Evolutionary conservation across 2,797 vertebrate genomes (phyloP).

Genomic region (Falco rusticolus): DNA sequence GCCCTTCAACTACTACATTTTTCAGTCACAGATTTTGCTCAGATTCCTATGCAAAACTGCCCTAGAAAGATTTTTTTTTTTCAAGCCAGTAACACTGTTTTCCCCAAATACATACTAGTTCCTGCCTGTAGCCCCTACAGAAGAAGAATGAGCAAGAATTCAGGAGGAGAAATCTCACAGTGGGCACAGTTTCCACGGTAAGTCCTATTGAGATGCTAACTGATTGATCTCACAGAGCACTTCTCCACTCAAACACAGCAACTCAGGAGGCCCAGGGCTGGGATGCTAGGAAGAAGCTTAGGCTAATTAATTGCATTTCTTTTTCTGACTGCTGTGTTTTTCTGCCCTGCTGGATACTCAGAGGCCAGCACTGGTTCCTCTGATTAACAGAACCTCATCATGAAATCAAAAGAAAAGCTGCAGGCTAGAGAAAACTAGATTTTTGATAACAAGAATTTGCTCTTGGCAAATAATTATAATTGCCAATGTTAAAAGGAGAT

Average conservation of each 20-base stretch:
- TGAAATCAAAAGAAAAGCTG: slow-evolving; percentile 56
- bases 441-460: slow-evolving; percentile 44
- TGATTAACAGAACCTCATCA: slow-evolving; percentile 41
- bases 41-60: not conserved
- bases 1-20: not conserved
- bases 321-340: slow-evolving; percentile 34
- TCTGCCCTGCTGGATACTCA: slow-evolving; percentile 39
- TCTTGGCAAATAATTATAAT: slow-evolving; percentile 44
- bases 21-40: not conserved
- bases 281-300: slow-evolving; percentile 25
- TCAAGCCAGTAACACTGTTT: not conserved
- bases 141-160: not conserved
- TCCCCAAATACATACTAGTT: not conserved
- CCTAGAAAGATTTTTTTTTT: not conserved
- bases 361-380: slow-evolving; percentile 5
- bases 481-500: slow-evolving; percentile 47
- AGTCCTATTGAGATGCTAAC: not conserved
- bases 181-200: not conserved
- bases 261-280: not conserved
- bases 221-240: not conserved
- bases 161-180: not conserved
- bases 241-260: not conserved
- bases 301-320: slow-evolving; percentile 48
- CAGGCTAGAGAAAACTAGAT: slow-evolving; percentile 48
- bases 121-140: not conserved